Base-by-base conservation (phyloP, 2,888 invertebrate species). In the Pteria penguin region DNA sequence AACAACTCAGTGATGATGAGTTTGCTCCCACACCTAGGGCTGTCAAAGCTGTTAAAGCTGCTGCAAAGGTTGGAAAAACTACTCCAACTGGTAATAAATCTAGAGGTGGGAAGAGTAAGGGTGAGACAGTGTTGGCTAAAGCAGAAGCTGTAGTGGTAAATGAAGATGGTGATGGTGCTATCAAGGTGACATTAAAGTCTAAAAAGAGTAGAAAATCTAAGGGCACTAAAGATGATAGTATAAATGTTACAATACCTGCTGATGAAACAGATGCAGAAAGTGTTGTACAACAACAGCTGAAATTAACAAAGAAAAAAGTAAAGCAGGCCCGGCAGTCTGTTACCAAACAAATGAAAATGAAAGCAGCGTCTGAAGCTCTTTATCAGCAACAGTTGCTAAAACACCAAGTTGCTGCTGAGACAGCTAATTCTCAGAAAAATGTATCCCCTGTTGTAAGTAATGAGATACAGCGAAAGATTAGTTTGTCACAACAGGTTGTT, bases 171-270 rank as follows among this genome's bases (percentile, higher is more conserved):
- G 68, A 68, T 5, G 32, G 68, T 32, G 58, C 68, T 68, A 68
- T 68, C 8, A 68, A 68, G 32, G 68, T 68, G 22, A 74, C 74
- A 5, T 55, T 54, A n/a, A 74, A 74, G 32, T 4, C 14, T 27
- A 74, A 74, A 52, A 45, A 24, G 57, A 68, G 36, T 24, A 74
- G 52, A 45, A 69, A 69, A 22, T 24, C 27, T 54, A 26, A 54
- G 55, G 14, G 57, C 27, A 18, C 24, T 65, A 45, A 4, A 29
- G 29, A 54, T 57, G 36, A 57, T 57, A 57, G 26, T 65, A 65
- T 33, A 36, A 62, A 74, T 74, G 67, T 67, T 29, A 74, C 74
- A n/a, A 74, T 55, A 62, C 74, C 54, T 54, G 67, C 58, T 32
- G 74, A 36, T 54, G 68, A 73, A 54, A 22, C 26, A 1, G 68